Conservation (phyloP, 2,113 vertebrate species). For the Apaloderma vittatum region DNA sequence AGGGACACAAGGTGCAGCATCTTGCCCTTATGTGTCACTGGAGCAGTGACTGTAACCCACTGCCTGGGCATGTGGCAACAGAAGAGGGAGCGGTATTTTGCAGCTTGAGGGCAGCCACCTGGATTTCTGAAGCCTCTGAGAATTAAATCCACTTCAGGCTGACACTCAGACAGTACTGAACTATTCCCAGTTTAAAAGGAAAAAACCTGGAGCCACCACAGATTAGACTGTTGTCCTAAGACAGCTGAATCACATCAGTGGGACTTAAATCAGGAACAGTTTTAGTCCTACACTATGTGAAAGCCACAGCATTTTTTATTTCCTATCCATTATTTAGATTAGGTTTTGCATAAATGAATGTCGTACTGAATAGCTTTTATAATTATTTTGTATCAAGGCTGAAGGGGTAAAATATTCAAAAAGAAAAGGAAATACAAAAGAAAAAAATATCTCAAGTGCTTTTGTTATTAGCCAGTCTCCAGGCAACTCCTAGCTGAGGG, state of each 20-base stretch:
- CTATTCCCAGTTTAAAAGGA: background rate
- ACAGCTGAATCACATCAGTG: background rate
- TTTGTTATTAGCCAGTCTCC: conserved; percentile 49
- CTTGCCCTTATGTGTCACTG: background rate
- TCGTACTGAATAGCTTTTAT: background rate
- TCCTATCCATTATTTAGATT: background rate
- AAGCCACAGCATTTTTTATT: background rate
- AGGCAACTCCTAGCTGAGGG: conserved; percentile 28
- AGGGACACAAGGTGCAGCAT: background rate
- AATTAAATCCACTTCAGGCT: background rate
- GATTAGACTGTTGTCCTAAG: background rate
- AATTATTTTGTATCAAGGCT: background rate
- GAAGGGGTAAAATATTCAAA: background rate
- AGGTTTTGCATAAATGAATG: background rate
- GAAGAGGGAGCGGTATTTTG: background rate
- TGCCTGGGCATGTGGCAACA: accelerated
- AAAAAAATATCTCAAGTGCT: background rate
- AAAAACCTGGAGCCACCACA: background rate
- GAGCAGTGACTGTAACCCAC: background rate
- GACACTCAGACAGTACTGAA: background rate
- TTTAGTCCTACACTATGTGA: background rate
- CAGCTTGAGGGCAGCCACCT: background rate
- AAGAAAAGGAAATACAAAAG: background rate
- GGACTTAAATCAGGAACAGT: background rate
- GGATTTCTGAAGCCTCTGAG: background rate